Evolutionary conservation across 2,888 invertebrate species (phyloP), one percentile per base, ranked within the genome.

Genomic region (Dermolepida albohirtum): DNA sequence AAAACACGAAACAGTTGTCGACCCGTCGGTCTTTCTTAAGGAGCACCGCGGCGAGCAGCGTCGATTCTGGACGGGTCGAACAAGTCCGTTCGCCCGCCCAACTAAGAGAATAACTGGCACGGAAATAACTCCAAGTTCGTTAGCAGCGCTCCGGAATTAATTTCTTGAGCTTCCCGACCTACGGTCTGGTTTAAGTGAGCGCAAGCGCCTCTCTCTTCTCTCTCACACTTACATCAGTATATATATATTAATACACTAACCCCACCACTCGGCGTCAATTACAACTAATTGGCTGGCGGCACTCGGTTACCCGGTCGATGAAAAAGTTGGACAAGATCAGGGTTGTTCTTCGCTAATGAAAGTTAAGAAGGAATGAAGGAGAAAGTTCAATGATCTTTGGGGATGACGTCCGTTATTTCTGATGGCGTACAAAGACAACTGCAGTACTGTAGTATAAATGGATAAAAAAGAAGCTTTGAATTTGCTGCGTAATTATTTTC

Each of bases 281-380:
- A 82, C 78, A 77, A 78, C 79, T 82, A 81, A 82, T 82, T 76
- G 77, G 77, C 74, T 75, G 77, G 74, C 77, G 77, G 77, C 78
- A 79, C 76, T 81, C 79, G 81, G 81, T 81, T 81, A 80, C 75
- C 77, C 77, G 81, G 81, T 81, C 81, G 81, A 81, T 80, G 78
- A 77, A 81, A 80, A 80, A 80, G 80, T 82, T 82, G 81, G 80
- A 81, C 80, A 79, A 82, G 82, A 82, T 82, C 81, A 81, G 80
- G 71, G 72, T 78, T 78, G 73, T 70, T 71, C 72, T 73, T 73
- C 70, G 74, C 77, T 79, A 78, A 79, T 79, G 79, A 79, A 79
- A 79, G 77, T 79, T 78, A 72, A 77, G 77, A 52, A 43, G 54
- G 29, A 44, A 59, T 43, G 64, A 52, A 67, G 63, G 67, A 76